Base-by-base conservation (phyloP, 2,797 vertebrate genomes). In the Borostomias antarcticus region DNA sequence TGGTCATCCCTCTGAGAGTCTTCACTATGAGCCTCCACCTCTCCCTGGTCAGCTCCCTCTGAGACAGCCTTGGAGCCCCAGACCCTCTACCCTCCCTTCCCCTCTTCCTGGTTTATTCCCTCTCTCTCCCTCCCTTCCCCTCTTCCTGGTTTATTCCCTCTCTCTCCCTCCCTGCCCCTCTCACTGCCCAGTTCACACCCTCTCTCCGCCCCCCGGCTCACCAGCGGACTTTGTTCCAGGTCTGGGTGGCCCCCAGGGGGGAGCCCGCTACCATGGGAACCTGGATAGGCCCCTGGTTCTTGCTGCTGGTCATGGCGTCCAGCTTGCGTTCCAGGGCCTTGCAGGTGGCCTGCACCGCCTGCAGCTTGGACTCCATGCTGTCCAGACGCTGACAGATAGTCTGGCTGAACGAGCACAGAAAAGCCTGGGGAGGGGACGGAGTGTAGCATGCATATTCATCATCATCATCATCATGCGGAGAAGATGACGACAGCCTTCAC, bases 141-240 rank as follows among this genome's bases (percentile, higher is more conserved):
- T 15, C 40, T n/a, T 43, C 28, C 53, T n/a, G n/a, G n/a, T n/a
- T n/a, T n/a, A n/a, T n/a, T n/a, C n/a, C n/a, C n/a, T n/a, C n/a
- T n/a, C n/a, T n/a, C n/a, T n/a, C n/a, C n/a, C n/a, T n/a, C n/a
- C n/a, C n/a, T n/a, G n/a, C n/a, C n/a, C n/a, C n/a, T n/a, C n/a
- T n/a, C n/a, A n/a, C n/a, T n/a, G n/a, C n/a, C n/a, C n/a, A n/a
- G n/a, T n/a, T n/a, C 11, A 11, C 47, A 3, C 21, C 28, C 28
- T 28, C 7, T 3, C 17, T n/a, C 26, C 13, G 13, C 37, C 8
- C 19, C 25, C 57, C 5, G 19, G 25, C 92, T 94, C 90, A 99
- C 98, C 98, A 98, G 86, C 98, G 89, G 1, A 99, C 96, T 95
- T 99, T 99, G 90, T 99, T 98, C 93, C 96, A 98, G 0, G 97